These are phyloP conservation scores for Zygaena filipendulae DNA, from an alignment of 2,888 invertebrate species.

Conservation along the genomic window DNA sequence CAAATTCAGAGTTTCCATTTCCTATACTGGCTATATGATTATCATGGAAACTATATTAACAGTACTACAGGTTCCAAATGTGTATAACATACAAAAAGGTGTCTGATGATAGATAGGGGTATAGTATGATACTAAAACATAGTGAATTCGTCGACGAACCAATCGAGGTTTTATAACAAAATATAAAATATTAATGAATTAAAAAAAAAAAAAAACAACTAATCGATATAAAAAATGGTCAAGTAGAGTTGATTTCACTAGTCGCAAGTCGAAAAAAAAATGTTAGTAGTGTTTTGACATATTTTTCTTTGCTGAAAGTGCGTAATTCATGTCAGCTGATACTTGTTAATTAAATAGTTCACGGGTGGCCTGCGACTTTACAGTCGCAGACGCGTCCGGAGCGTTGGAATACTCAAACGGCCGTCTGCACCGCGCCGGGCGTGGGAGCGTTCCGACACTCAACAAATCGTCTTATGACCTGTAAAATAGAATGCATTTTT, in stretches of 20 bases:
- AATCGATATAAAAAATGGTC: slow-evolving; percentile 62
- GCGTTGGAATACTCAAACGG: slow-evolving; percentile 53
- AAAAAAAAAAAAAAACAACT: slow-evolving; percentile 47
- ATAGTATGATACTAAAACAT: slow-evolving; percentile 55
- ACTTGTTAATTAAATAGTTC: slow-evolving; percentile 45
- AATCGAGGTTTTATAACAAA: slow-evolving; percentile 50
- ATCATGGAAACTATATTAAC: no score
- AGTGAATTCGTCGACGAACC: slow-evolving; percentile 61
- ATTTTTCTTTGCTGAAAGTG: slow-evolving; percentile 71
- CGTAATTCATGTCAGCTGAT: slow-evolving; percentile 70
- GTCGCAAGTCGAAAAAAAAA: slow-evolving; percentile 67
- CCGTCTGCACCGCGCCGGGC: slow-evolving; percentile 22
- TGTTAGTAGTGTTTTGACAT: slow-evolving; percentile 71
- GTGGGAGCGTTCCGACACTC: slow-evolving; percentile 54
- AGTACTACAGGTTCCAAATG: slow-evolving; percentile 9
- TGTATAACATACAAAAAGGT: slow-evolving; percentile 34
- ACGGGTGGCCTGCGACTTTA: slow-evolving; percentile 16
- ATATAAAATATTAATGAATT: no score
- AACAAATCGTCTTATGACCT: slow-evolving; percentile 32
- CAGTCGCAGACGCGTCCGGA: slow-evolving; percentile 23
- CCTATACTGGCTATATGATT: slow-evolving; percentile 53
- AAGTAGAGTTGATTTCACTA: slow-evolving; percentile 70
- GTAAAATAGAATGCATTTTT: slow-evolving; percentile 59
- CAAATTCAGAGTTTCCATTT: slow-evolving; percentile 47
- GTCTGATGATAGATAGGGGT: slow-evolving; percentile 49